Percentiles rank a stretch among this genome's conserved stretches.
Conservation (phyloP, 2,113 vertebrate species). For the Podiceps cristatus region DNA sequence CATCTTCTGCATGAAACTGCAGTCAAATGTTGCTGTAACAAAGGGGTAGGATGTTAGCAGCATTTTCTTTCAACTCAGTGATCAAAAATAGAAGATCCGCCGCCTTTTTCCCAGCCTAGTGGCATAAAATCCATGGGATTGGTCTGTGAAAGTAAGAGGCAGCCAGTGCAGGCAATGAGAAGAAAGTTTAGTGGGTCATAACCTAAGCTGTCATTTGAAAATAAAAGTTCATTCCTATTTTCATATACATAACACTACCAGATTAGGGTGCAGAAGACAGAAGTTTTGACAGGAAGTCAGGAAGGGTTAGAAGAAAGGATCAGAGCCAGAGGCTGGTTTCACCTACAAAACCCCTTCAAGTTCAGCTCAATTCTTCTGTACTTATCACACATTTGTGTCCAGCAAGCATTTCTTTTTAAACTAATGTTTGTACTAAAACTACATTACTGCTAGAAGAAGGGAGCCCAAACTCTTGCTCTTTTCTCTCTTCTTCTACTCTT, state of each 20-base stretch:
- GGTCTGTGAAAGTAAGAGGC: neutral
- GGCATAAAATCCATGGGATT: neutral
- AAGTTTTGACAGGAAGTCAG: slow-evolving; percentile 19
- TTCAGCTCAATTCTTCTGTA: neutral
- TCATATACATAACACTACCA: neutral
- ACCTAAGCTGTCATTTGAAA: neutral
- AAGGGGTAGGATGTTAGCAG: neutral
- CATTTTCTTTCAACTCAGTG: neutral
- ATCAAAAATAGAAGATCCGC: slow-evolving; percentile 40
- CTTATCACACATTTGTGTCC: neutral
- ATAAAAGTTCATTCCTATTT: neutral
- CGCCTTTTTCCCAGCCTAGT: neutral
- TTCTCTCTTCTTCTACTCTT: neutral
- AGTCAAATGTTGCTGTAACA: neutral
- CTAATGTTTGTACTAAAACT: neutral
- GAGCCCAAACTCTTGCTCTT: neutral
- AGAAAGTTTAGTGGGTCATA: neutral
- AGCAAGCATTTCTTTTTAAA: neutral
- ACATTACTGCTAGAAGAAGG: neutral
- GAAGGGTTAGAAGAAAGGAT: slow-evolving; percentile 15
- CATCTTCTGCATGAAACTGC: neutral
- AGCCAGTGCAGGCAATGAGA: neutral
- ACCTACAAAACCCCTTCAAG: neutral
- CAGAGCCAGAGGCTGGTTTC: neutral
- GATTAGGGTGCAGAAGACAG: neutral